Evolutionary conservation across 2,888 invertebrate genomes (phyloP).

Genomic region (Sesia apiformis): DNA sequence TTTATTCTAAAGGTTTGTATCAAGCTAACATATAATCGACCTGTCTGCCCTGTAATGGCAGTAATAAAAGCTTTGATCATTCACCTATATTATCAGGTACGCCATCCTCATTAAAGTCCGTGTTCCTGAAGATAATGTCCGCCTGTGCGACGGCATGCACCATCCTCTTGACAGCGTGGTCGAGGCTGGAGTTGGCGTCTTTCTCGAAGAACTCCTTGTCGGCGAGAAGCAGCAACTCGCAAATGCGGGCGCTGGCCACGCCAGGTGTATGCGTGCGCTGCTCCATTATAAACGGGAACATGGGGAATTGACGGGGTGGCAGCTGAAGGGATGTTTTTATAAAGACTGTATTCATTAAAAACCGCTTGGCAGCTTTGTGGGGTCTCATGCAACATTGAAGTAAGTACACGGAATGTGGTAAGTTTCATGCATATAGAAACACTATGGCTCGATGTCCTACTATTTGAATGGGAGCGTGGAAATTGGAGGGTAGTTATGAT

Average conservation of each 20-base stretch:
- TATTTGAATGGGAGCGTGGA: too few species aligned
- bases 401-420: too few species aligned
- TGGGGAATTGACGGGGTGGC: conserved; percentile 6
- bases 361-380: too few species aligned
- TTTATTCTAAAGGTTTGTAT: too few species aligned
- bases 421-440: too few species aligned
- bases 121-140: conserved; percentile 68
- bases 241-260: conserved; percentile 46
- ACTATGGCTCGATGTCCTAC: too few species aligned
- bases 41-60: too few species aligned
- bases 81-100: conserved; percentile 67
- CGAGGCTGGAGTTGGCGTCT: conserved; percentile 57
- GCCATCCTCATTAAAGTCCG: conserved; percentile 71
- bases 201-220: conserved; percentile 61
- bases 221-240: conserved; percentile 61
- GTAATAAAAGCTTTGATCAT: background rate
- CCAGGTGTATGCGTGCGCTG: conserved; percentile 20
- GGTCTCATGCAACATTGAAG: too few species aligned
- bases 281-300: conserved; percentile 29
- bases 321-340: too few species aligned
- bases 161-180: conserved; percentile 55
- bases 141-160: conserved; percentile 67
- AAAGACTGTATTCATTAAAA: too few species aligned
- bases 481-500: too few species aligned
- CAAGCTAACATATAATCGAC: too few species aligned